phyloP scores from a whole-genome alignment of 2,888 invertebrate genomes.

The Gibbula magus region DNA sequence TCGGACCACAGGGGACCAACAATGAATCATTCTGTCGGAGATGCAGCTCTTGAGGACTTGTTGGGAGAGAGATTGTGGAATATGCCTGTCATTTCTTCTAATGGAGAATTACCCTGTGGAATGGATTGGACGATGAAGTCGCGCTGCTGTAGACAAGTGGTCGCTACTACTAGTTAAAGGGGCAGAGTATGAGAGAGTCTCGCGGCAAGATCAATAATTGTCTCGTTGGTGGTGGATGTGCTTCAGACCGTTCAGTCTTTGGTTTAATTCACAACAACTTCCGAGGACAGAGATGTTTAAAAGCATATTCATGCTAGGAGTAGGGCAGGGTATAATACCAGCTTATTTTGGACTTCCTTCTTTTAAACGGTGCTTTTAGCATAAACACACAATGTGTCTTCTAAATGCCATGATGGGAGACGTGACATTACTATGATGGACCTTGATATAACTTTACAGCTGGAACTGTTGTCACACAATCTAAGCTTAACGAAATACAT shows the following conservation, averaged over 20 bases:
- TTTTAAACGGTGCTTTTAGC: not conserved
- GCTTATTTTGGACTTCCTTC: not conserved
- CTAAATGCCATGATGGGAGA: not conserved
- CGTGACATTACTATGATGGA: not conserved
- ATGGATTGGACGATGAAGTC: not conserved
- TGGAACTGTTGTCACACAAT: not conserved
- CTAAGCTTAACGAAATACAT: not conserved
- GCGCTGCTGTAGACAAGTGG: not conserved
- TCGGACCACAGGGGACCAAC: not conserved
- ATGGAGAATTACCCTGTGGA: not conserved
- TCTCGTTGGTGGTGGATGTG: no score
- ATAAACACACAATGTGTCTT: not conserved
- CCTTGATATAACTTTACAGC: not conserved
- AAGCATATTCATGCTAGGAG: not conserved
- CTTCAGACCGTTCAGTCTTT: not conserved
- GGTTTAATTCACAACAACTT: not conserved
- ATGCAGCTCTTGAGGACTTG: not conserved
- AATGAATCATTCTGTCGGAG: not conserved
- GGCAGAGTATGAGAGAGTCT: not conserved
- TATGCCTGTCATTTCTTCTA: not conserved
- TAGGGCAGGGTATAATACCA: not conserved
- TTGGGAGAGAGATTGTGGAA: not conserved
- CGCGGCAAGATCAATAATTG: no score
- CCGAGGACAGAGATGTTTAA: not conserved
- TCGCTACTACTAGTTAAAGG: not conserved